Base-by-base conservation (phyloP, 2,797 vertebrate genomes). In the Myotis daubentonii region DNA sequence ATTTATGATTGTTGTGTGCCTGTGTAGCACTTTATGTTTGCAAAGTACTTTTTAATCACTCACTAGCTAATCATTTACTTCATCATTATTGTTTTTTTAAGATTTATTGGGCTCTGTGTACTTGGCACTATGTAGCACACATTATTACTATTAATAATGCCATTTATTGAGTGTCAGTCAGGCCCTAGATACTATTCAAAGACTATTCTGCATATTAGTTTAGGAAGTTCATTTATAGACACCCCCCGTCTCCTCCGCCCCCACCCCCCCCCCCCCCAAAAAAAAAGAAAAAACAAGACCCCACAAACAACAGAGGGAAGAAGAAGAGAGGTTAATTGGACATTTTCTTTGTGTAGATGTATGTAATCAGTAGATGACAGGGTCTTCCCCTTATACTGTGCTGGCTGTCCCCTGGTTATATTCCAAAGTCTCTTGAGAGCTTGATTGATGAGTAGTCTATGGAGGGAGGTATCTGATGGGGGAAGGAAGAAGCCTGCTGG, bases 21-120 rank as follows among this genome's bases (percentile, higher is more conserved):
- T 76, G 15, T 70, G 33, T 68, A 66, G 60, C 74, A 95, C 82
- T 95, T 76, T 55, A 36, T 68, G 82, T 95, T 96, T 96, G 87
- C 68, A 84, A 38, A 72, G 81, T 60, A 78, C 53, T 95, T 95
- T 90, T 75, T 89, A 88, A 85, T 96, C 71, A 47, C 83, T 95
- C 89, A 95, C 92, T 95, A 96, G 91, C 86, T 96, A 95, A 95
- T 91, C 84, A 89, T 91, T 81, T 83, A 88, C 57, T 89, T 92
- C 85, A 92, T 93, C 92, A 55, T 94, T 94, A n/a, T 95, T 91
- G 70, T 92, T 95, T 92, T 95, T 95, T 95, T 95, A 95, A 96
- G 91, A 92, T 94, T 95, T 94, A 84, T 89, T 95, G 55, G 44
- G 9, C 71, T 94, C 68, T 87, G 47, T 95, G 49, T 93, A 74